Evolutionary conservation across 2,888 invertebrate genomes (phyloP), one percentile per base, ranked within the genome.

Genomic region (Anoplius nigerrimus): DNA sequence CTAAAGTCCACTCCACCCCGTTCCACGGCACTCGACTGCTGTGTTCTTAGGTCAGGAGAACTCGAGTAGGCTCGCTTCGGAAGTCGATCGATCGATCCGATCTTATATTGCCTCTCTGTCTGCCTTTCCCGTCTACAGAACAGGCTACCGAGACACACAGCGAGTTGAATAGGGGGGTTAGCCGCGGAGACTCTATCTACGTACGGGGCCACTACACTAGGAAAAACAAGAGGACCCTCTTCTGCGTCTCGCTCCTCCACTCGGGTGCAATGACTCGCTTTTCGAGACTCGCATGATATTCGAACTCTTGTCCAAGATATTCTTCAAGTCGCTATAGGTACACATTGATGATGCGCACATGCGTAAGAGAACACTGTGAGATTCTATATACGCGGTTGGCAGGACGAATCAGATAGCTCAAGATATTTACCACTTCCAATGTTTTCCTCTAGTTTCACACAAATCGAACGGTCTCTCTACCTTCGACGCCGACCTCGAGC

Each of bases 41-140:
- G 84, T 86, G 84, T 87, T 86, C 86, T 85, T 86, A 81, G 82
- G 81, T 83, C 80, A 81, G 82, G 78, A 84, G 85, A 82, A 82
- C 83, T 86, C 82, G 76, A 86, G 86, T 82, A 79, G 83, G 79
- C 80, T 80, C 77, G 79, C 81, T 84, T 78, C 78, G 78, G 65
- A 74, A 75, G 79, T 81, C 82, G 80, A 86, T 85, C 83, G 86
- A 87, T 86, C 83, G 82, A 77, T 80, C 68, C 72, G 83, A 83
- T 84, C 82, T 79, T 72, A 24, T 55, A 45, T 46, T 18, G 22
- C 58, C 22, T 45, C 58, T 22, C 18, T 18, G 6, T 34, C 16
- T 56, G 24, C 55, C 16, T 5, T 6, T 5, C 66, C 34, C 53
- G 57, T 57, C 45, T 43, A 34, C 11, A 54, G 56, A 62, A 51